phyloP scores from a whole-genome alignment of 2,797 vertebrate species.

The Simalia tracyae region DNA sequence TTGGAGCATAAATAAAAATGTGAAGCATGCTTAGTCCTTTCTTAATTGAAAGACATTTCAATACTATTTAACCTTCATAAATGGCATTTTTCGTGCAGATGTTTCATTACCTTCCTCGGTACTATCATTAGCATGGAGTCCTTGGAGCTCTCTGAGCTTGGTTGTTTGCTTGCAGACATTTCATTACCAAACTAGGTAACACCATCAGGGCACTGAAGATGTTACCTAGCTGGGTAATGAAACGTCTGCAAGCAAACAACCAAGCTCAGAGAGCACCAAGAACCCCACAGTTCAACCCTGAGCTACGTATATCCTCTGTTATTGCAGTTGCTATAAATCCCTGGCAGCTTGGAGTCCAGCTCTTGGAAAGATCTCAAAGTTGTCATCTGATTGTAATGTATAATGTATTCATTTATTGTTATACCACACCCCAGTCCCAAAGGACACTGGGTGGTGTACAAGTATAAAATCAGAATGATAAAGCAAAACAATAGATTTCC shows the following conservation, averaged over 20 bases:
- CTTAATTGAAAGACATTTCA: too few relatives aligned
- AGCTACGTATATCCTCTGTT: not conserved
- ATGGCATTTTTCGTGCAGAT: too few relatives aligned
- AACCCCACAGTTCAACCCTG: not conserved
- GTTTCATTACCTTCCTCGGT: too few relatives aligned
- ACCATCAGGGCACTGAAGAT: not conserved
- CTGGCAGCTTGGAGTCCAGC: not conserved
- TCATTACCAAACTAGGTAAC: too few relatives aligned
- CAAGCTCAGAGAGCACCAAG: not conserved
- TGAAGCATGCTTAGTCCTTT: too few relatives aligned
- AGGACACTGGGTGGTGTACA: not conserved
- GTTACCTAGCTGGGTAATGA: not conserved
- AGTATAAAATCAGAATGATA: not conserved
- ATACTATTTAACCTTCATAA: too few relatives aligned
- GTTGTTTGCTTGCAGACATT: too few relatives aligned
- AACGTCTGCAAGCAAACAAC: not conserved
- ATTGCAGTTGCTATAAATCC: not conserved
- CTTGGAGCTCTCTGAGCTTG: too few relatives aligned
- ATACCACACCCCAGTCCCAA: not conserved
- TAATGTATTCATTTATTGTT: not conserved
- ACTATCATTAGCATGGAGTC: too few relatives aligned
- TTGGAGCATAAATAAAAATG: too few relatives aligned
- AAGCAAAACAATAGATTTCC: not conserved
- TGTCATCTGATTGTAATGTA: not conserved
- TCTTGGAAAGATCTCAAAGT: not conserved